phyloP scores from a whole-genome alignment of 2,797 vertebrate species.

The Halcyon chelicuti region DNA sequence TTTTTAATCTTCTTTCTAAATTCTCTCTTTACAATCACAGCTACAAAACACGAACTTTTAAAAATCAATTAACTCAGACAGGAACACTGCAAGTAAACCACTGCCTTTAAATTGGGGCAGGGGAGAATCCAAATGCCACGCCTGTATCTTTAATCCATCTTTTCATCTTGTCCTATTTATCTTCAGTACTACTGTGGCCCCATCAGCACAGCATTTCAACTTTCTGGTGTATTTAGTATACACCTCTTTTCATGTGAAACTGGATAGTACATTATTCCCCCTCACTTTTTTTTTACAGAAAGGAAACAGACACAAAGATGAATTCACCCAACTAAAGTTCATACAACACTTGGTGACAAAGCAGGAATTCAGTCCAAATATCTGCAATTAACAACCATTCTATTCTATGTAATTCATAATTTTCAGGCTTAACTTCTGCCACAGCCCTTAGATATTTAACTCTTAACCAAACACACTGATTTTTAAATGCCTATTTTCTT shows the following conservation, averaged over 20 bases:
- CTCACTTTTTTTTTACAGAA: background rate
- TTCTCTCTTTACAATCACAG: background rate
- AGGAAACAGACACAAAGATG: background rate
- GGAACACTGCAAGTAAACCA: background rate
- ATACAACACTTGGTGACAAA: background rate
- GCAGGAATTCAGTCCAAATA: background rate
- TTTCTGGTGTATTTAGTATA: background rate
- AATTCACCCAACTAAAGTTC: background rate
- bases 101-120: background rate
- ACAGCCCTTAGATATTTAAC: background rate
- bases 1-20: background rate
- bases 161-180: background rate
- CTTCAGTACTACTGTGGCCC: background rate
- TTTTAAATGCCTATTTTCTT: background rate
- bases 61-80: background rate
- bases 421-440: background rate
- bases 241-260: background rate
- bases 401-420: background rate
- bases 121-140: accelerated
- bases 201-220: background rate
- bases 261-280: background rate
- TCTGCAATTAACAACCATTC: background rate
- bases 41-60: background rate
- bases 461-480: background rate
- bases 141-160: background rate